Percentiles rank a stretch among this genome's conserved stretches.
These are phyloP conservation scores for Poecilia gillii DNA, from an alignment of 2,797 vertebrate genomes.

Conservation along the genomic window DNA sequence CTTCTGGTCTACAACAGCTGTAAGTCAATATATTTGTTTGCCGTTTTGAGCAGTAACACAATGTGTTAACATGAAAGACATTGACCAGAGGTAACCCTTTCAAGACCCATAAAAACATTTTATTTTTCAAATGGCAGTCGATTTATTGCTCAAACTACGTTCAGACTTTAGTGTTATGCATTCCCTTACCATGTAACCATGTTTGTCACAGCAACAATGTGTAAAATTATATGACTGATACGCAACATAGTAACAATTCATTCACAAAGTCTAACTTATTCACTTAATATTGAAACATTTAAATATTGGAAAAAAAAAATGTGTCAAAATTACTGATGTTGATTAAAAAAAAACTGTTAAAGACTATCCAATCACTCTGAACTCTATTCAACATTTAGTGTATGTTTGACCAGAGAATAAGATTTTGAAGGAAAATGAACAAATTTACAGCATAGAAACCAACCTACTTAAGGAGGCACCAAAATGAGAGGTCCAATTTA, in stretches of 20 bases:
- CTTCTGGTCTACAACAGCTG: slow-evolving; percentile 13
- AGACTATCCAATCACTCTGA: background rate
- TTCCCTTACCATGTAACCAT: too few relatives aligned
- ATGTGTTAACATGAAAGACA: slow-evolving; percentile 67
- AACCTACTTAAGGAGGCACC: too few relatives aligned
- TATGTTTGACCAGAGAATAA: too few relatives aligned
- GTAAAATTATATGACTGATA: background rate
- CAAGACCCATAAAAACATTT: background rate
- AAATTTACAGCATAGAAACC: too few relatives aligned
- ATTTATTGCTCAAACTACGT: background rate
- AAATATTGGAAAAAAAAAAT: background rate
- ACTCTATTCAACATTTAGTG: too few relatives aligned
- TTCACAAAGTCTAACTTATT: background rate
- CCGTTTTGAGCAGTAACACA: slow-evolving; percentile 47
- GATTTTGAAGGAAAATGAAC: too few relatives aligned
- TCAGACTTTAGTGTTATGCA: background rate
- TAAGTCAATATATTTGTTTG: slow-evolving; percentile 41
- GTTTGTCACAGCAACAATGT: background rate
- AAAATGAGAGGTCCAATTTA: too few relatives aligned
- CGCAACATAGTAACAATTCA: background rate
- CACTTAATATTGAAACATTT: background rate
- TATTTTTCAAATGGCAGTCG: background rate
- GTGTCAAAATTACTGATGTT: background rate
- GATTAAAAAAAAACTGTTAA: background rate
- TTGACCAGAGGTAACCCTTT: background rate